Evolutionary conservation across 2,113 vertebrate species (phyloP).

Genomic region (Melanostigma gelatinosum): DNA sequence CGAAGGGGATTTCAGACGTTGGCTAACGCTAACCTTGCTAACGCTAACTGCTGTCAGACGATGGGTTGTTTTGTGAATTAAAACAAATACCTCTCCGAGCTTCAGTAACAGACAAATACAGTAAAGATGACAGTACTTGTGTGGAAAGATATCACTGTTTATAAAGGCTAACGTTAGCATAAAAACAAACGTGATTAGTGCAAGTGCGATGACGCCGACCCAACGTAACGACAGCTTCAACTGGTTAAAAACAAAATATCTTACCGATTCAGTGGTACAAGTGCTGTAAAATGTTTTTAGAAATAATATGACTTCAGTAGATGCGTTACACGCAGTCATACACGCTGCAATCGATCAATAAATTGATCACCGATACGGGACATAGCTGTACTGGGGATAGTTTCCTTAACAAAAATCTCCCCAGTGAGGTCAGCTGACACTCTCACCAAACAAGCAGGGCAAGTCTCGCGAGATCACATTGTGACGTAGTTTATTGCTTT

Average conservation of each 20-base stretch:
- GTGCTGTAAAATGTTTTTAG: slow-evolving; percentile 4
- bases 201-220: slow-evolving; percentile 18
- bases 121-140: accelerated
- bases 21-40: slow-evolving; percentile 24
- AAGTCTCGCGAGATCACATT: slow-evolving; percentile 58
- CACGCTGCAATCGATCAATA: slow-evolving; percentile 15
- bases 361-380: slow-evolving; percentile 29
- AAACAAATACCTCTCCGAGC: not conserved
- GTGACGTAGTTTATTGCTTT: not conserved
- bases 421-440: slow-evolving; percentile 68
- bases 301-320: not conserved
- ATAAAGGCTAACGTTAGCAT: slow-evolving; percentile 29
- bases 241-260: slow-evolving; percentile 24
- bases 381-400: slow-evolving; percentile 53
- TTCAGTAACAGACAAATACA: not conserved
- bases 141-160: not conserved
- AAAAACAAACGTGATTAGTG: slow-evolving; percentile 51
- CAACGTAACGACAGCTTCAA: not conserved
- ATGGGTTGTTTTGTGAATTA: not conserved
- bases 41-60: too few relatives aligned
- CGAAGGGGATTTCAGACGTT: not conserved
- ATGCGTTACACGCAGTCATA: not conserved
- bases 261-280: slow-evolving; percentile 54
- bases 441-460: slow-evolving; percentile 27
- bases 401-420: slow-evolving; percentile 57